Evolutionary conservation across 2,797 vertebrate genomes (phyloP), one percentile per base, ranked within the genome.

Genomic region (Sebastes hubbsi): DNA sequence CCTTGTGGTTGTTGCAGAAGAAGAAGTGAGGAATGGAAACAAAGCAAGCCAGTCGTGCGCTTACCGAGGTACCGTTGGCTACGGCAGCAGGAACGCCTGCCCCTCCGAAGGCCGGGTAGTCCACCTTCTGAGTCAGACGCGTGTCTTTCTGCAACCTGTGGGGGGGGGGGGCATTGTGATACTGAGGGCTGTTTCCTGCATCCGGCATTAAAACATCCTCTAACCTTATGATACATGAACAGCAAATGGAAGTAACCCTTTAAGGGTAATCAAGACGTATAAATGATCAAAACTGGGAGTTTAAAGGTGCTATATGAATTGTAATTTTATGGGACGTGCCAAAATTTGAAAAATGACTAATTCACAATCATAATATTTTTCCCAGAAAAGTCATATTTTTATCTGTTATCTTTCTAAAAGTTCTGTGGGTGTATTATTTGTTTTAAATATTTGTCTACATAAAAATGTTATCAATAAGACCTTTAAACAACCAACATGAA

Each of bases 111-210:
- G 93, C 94, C 0, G 96, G 95, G 78, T 99, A 99, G 87, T 99
- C 97, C 0, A 94, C 94, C 91, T 99, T 99, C 91, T 97, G 92
- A 1, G 97, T 93, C 56, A 97, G 92, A 36, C 65, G 97, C 0
- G 93, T 86, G 62, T 97, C 96, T 71, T 88, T 96, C 83, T 97
- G 96, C 72, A 97, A 86, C 95, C 98, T 99, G 92, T 6, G 56
- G 60, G 22, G 22, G 62, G 1, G 24, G 38, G 14, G 14, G 38
- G 14, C 4, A 77, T 8, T 18, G 64, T 13, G 18, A 70, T 10
- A 54, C 13, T 34, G 13, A 76, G 0, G 4, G 6, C 11, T 11
- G 72, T 61, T 83, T 69, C 34, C 65, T 60, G 30, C n/a, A 22
- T 36, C 38, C 14, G 38, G 9, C 22, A 62, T 32, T 46, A 12